Evolutionary conservation across 2,113 vertebrate species (phyloP), one percentile per base, ranked within the genome.

Genomic region (Rhagologus leucostigma): DNA sequence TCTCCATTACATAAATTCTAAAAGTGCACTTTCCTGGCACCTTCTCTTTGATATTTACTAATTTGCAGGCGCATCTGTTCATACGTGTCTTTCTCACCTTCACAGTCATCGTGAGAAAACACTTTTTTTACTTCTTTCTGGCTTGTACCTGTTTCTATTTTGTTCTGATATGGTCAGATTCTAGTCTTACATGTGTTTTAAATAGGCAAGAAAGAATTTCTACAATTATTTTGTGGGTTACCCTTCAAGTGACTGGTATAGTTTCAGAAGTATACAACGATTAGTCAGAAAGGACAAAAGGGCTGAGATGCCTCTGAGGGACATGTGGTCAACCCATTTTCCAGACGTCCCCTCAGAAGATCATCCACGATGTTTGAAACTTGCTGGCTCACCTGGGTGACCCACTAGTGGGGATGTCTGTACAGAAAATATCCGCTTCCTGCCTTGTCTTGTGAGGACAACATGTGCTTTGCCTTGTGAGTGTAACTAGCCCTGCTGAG

Each of bases 401-500:
- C 27, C 21, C 3, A 0, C 2, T 13, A 35, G 37, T 35, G 46
- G 11, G 14, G 39, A 52, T 41, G 19, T 22, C 37, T 21, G 4
- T 19, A 22, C 26, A 59, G 49, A 83, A 67, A 79, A 42, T 30
- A 22, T 32, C 67, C 3, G 1, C 26, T 75, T 46, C 47, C 42
- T 59, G 59, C 32, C n/a, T 44, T 13, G 12, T 22, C 46, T 35
- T n/a, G 37, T 30, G 57, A 71, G 44, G 32, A 41, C 26, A 11
- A 42, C n/a, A 39, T 17, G 22, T 19, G 13, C 27, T 87, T 67
- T 2, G 0, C 32, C 41, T 81, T 81, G 30, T 44, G 50, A 37
- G 18, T 23, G 11, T 13, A 22, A 29, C 5, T 11, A 64, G 23
- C 27, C 23, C 15, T 60, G 52, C 12, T 0, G 0, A 44, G 39